These are phyloP conservation scores for Nothoprocta pentlandii DNA, from an alignment of 2,113 vertebrate genomes.

Conservation along the genomic window DNA sequence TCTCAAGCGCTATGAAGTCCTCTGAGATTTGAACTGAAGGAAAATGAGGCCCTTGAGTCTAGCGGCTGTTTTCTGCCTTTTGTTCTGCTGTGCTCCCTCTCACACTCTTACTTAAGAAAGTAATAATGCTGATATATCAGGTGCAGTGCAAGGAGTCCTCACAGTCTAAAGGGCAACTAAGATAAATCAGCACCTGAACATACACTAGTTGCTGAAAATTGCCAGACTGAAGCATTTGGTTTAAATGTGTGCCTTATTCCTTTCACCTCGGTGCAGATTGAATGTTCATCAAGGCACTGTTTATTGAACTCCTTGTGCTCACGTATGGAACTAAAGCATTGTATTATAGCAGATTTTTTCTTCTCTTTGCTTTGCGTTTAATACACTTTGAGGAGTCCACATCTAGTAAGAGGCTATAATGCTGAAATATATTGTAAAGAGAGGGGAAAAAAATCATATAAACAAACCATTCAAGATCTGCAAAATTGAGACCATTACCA, in stretches of 20 bases:
- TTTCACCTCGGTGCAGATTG: neutral
- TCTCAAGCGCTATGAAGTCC: neutral
- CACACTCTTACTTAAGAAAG: neutral
- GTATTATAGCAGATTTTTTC: neutral
- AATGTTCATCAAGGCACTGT: neutral
- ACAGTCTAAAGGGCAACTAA: neutral
- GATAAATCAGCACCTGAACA: neutral
- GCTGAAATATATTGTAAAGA: neutral
- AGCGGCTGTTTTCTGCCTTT: neutral
- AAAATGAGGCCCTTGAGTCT: neutral
- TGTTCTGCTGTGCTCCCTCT: neutral
- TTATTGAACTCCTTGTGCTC: slow-evolving; percentile 16
- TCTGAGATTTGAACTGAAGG: slow-evolving; percentile 1
- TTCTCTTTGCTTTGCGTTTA: neutral
- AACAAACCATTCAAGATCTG: neutral
- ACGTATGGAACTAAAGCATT: neutral
- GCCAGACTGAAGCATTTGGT: neutral
- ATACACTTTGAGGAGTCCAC: neutral
- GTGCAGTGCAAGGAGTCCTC: neutral
- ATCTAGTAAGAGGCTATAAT: neutral
- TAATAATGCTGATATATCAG: neutral
- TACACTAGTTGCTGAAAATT: neutral
- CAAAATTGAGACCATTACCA: neutral
- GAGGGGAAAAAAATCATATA: neutral
- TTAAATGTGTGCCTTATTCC: neutral